phyloP scores from a whole-genome alignment of 2,113 vertebrate genomes.

The Phylloscopus whistleri region DNA sequence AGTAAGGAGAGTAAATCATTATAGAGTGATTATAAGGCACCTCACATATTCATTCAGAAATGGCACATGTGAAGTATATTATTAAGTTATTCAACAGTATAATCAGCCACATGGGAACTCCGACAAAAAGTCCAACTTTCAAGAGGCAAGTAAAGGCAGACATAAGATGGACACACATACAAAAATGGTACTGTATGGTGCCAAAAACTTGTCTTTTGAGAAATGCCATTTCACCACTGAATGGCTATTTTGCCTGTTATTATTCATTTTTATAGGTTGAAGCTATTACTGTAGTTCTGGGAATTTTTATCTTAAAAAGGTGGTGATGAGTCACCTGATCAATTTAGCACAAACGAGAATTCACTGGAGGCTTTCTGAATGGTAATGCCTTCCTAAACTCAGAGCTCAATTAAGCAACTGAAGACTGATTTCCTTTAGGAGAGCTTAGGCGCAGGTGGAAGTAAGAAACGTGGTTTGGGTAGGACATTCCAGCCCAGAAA shows the following conservation, averaged over 20 bases:
- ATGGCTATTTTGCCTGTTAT: background rate
- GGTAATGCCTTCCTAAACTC: slow-evolving; percentile 21
- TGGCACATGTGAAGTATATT: background rate
- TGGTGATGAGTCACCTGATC: slow-evolving; percentile 20
- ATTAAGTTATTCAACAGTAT: background rate
- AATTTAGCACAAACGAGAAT: slow-evolving; percentile 17
- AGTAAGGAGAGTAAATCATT: background rate
- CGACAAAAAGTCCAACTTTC: background rate
- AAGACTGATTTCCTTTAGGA: slow-evolving; percentile 26
- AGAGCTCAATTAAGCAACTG: slow-evolving; percentile 18
- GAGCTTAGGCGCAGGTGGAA: background rate
- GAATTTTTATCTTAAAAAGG: slow-evolving; percentile 20
- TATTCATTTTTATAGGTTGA: background rate
- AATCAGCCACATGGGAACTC: background rate
- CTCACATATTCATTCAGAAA: background rate
- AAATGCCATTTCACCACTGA: background rate
- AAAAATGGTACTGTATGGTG: background rate
- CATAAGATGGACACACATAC: background rate
- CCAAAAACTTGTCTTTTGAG: background rate
- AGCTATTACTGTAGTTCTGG: background rate
- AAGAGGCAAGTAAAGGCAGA: background rate
- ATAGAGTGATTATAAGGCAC: background rate
- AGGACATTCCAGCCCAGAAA: background rate
- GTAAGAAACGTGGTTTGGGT: background rate
- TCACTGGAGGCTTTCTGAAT: slow-evolving; percentile 2